These are phyloP conservation scores for Allolobophora icterica DNA, from an alignment of 2,888 invertebrate genomes.

Conservation along the genomic window DNA sequence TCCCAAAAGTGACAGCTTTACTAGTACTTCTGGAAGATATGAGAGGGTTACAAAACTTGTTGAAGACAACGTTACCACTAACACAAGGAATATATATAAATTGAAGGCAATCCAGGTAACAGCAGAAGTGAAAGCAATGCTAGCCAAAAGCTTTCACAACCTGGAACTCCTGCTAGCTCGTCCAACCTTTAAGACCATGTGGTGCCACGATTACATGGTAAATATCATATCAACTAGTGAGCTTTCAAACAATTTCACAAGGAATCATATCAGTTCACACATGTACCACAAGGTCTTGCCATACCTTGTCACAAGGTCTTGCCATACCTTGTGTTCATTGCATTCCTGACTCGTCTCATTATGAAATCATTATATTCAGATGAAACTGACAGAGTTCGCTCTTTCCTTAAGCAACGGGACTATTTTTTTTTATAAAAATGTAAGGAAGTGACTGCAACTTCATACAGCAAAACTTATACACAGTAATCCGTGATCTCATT, in stretches of 20 bases:
- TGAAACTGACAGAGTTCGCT: background rate
- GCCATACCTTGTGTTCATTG: background rate
- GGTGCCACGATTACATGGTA: background rate
- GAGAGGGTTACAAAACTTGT: background rate
- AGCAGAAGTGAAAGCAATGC: background rate
- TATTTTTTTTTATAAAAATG: background rate
- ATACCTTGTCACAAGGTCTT: background rate
- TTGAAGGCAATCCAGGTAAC: background rate
- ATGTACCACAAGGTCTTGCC: background rate
- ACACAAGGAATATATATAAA: background rate
- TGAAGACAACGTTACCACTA: background rate
- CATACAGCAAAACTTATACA: background rate
- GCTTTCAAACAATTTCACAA: background rate
- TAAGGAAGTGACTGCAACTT: background rate
- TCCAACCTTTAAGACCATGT: background rate
- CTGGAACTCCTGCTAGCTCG: background rate
- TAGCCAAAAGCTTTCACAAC: background rate
- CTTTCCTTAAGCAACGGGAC: background rate
- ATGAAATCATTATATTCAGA: background rate
- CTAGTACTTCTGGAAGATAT: background rate
- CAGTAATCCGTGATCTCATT: background rate
- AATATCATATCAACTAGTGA: constrained; percentile 1
- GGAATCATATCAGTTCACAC: background rate
- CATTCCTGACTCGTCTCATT: background rate
- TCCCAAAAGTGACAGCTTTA: background rate